Conservation (phyloP, 2,888 invertebrate genomes). For the Drosophila ochracea region DNA sequence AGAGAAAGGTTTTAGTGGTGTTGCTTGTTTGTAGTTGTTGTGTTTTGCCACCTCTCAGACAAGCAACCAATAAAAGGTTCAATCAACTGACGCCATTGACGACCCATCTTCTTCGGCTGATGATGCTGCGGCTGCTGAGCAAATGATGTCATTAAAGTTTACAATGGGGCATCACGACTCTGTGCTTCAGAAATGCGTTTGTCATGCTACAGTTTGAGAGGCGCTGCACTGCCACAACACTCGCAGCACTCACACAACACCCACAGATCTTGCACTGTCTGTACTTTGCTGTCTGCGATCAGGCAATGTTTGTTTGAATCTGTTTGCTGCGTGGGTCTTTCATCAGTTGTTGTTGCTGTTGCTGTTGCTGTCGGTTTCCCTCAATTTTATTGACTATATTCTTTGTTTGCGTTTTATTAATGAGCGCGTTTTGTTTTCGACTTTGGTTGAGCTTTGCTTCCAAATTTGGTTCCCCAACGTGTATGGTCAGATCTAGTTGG, state of each 20-base stretch:
- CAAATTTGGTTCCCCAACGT: slow-evolving; percentile 41
- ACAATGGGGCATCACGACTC: slow-evolving; percentile 65
- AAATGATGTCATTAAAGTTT: slow-evolving; percentile 73
- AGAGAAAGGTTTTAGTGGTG: slow-evolving; percentile 58
- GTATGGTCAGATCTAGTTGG: slow-evolving; percentile 45
- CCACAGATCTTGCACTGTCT: slow-evolving; percentile 19
- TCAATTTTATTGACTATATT: slow-evolving; percentile 73
- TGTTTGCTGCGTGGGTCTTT: slow-evolving; percentile 59
- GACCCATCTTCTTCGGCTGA: neutral
- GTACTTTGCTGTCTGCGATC: slow-evolving; percentile 16
- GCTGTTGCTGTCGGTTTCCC: slow-evolving; percentile 20
- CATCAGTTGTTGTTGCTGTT: slow-evolving; percentile 20
- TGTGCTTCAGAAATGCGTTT: slow-evolving; percentile 59
- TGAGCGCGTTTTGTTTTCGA: slow-evolving; percentile 70
- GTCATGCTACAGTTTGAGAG: slow-evolving; percentile 71
- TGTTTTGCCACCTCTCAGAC: slow-evolving; percentile 43
- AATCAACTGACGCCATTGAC: slow-evolving; percentile 67
- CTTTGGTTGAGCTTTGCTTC: slow-evolving; percentile 33
- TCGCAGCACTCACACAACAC: slow-evolving; percentile 57
- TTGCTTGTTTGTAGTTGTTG: slow-evolving; percentile 11
- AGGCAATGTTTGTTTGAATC: slow-evolving; percentile 22
- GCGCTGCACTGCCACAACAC: slow-evolving; percentile 25
- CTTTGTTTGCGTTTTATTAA: slow-evolving; percentile 72
- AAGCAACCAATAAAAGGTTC: slow-evolving; percentile 69
- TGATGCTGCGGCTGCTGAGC: slow-evolving; percentile 32